Evolutionary conservation across 2,797 vertebrate genomes (phyloP).

Genomic region (Gadopsis bispinosus): DNA sequence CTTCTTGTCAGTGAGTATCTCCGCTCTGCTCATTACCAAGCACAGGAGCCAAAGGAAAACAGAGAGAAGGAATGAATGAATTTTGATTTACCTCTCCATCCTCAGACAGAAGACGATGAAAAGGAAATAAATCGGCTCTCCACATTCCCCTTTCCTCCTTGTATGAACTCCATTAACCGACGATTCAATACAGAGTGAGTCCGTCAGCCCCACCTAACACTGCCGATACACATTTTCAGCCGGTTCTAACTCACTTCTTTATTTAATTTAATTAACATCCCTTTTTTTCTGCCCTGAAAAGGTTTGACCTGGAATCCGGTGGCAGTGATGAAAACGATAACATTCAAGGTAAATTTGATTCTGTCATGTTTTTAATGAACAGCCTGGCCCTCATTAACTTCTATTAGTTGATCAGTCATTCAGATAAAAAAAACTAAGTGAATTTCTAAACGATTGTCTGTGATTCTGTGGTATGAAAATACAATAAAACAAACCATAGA

Average conservation of each 20-base stretch:
- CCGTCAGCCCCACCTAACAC: background rate
- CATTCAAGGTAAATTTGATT: conserved; percentile 68
- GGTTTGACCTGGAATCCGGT: conserved; percentile 79
- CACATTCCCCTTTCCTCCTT: conserved; percentile 94
- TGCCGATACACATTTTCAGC: background rate
- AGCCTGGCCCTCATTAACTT: background rate
- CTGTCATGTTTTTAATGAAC: background rate
- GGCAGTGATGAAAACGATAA: conserved; percentile 83
- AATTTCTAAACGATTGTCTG: background rate
- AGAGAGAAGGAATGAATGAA: background rate
- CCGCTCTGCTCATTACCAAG: background rate
- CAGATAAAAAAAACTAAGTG: background rate
- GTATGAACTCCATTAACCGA: conserved; percentile 91
- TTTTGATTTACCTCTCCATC: conserved; percentile 7
- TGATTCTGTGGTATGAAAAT: background rate
- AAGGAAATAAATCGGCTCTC: conserved; percentile 96
- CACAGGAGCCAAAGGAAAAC: background rate
- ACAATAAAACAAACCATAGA: background rate
- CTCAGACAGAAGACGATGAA: conserved; percentile 84
- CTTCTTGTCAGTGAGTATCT: conserved; percentile 73
- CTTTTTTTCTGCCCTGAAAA: conserved; percentile 32
- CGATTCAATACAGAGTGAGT: conserved; percentile 86
- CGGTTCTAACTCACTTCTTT: background rate
- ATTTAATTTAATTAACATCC: background rate
- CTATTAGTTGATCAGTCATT: background rate